Base-by-base conservation (phyloP, 2,888 invertebrate species). In the Diaphora mendica region DNA sequence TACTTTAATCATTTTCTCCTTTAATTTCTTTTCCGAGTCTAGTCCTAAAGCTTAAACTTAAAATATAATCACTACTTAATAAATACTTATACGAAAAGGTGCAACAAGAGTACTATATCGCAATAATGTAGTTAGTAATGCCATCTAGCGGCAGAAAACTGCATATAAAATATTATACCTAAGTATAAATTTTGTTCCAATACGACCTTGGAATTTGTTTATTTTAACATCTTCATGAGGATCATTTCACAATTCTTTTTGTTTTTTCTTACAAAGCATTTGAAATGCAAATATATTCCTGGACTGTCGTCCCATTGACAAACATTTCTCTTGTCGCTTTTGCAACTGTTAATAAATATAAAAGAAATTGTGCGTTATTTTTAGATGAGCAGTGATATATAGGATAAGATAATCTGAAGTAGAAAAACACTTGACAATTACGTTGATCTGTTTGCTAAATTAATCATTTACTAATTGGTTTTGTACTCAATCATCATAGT, bases 271-370 rank as follows among this genome's bases (percentile, higher is more conserved):
- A 68, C 59, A 72, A 68, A 64, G 9, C 9, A 55, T 68, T 73
- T 72, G 35, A 69, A 69, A 73, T 73, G 69, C n/a, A 42, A 73
- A 73, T 64, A 42, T 59, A 30, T 66, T 66, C 39, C 26, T 62
- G 62, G 70, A 67, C 20, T 70, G 62, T 65, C 23, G 65, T 68
- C 42, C 26, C 64, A 64, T 68, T 73, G 39, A 35, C 35, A 59
- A 42, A 65, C 59, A 70, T 67, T 73, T 73, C 69, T 48, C 55
- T 70, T 69, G 69, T 73, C 20, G 55, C 44, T 70, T 73, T 73
- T 66, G 66, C 65, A 70, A 64, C 55, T 73, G 65, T 48, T 35
- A 65, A 64, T 69, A 59, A 39, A 17, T 55, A 66, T 73, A 17
- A 33, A 66, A 70, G 33, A 62, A 70, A 55, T 42, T 42, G 15